phyloP scores from a whole-genome alignment of 2,113 vertebrate species.

The Gambusia affinis region DNA sequence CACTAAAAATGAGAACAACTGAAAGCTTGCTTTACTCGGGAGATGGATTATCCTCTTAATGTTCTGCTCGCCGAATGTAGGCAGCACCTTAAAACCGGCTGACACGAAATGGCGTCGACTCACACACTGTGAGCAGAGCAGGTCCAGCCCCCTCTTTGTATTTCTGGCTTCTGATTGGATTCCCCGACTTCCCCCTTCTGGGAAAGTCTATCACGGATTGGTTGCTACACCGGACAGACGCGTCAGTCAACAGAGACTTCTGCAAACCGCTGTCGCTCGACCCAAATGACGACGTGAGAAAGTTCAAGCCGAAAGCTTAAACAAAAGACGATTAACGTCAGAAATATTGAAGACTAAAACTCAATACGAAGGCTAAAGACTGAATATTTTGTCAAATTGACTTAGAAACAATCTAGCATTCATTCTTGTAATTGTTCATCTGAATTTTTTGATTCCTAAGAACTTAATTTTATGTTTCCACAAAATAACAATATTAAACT shows the following conservation, averaged over 20 bases:
- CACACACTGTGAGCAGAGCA: not conserved
- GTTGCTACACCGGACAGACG: not conserved
- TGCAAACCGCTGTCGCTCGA: not conserved
- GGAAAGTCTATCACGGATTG: constrained; percentile 20
- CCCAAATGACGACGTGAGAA: not conserved
- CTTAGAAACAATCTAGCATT: too few species aligned
- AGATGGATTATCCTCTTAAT: constrained; percentile 53
- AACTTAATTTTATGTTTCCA: too few species aligned
- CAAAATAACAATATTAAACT: too few species aligned
- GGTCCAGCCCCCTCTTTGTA: constrained; percentile 15
- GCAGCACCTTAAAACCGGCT: constrained; percentile 66
- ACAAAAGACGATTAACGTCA: not conserved
- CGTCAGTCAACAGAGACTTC: not conserved
- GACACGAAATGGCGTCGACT: constrained; percentile 79
- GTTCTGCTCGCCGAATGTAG: constrained; percentile 21
- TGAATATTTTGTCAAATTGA: too few species aligned
- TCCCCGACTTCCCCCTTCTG: rapidly evolving
- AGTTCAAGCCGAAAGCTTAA: not conserved
- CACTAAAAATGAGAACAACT: constrained; percentile 82
- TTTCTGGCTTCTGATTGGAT: constrained; percentile 43
- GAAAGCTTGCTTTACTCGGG: constrained; percentile 65
- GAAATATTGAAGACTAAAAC: too few species aligned
- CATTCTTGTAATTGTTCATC: too few species aligned
- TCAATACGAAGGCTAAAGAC: too few species aligned
- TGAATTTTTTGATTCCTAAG: too few species aligned